These are phyloP conservation scores for Thamnophis elegans DNA, from an alignment of 2,797 vertebrate species.

Conservation along the genomic window DNA sequence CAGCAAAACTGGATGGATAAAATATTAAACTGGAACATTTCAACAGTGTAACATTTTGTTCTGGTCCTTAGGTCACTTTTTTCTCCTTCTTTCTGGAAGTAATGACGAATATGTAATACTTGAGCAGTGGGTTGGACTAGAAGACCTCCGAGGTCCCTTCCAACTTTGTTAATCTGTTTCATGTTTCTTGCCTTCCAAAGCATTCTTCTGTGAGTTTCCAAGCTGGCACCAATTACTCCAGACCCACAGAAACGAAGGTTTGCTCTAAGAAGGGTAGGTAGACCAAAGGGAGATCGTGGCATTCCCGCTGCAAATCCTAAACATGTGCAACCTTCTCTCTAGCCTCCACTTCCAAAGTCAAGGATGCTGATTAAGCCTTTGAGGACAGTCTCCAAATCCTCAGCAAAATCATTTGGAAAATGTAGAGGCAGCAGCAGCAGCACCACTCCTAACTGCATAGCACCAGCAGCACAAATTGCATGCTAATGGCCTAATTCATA, in stretches of 20 bases:
- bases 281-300: too few species aligned
- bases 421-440: slow-evolving; percentile 50
- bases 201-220: slow-evolving; percentile 9
- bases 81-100: background rate
- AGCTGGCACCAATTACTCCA: background rate
- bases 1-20: background rate
- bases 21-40: background rate
- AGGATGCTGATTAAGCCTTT: slow-evolving; percentile 4
- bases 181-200: slow-evolving; percentile 58
- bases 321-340: background rate
- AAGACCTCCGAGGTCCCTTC: too few species aligned
- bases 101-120: background rate
- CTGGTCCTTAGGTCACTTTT: background rate
- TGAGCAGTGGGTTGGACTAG: too few species aligned
- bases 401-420: slow-evolving; percentile 64
- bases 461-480: slow-evolving; percentile 76
- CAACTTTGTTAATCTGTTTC: too few species aligned
- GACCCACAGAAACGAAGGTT: background rate
- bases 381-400: slow-evolving; percentile 51
- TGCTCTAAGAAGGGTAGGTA: too few species aligned
- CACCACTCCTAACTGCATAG: slow-evolving; percentile 67
- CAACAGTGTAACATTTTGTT: background rate
- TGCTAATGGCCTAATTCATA: slow-evolving; percentile 80
- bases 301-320: background rate
- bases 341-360: background rate